Evolutionary conservation across 1,140 invertebrate genomes (phyloP), one percentile per base, ranked within the genome.

Genomic region (Apis cerana): DNA sequence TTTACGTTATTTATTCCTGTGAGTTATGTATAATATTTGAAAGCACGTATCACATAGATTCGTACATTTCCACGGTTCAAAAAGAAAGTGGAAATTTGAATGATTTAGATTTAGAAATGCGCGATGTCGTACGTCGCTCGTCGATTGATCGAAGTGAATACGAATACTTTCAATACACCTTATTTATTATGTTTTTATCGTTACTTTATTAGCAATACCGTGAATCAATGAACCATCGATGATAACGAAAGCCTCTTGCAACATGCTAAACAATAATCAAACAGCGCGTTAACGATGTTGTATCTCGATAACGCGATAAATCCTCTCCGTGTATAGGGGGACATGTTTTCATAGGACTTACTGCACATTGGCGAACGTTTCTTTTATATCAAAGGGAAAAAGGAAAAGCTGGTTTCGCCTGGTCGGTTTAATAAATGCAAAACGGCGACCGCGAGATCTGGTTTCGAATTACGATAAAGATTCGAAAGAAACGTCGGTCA

Each of bases 401-500:
- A 17, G 12, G 23, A 56, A 58, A 8, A 17, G 21, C 21, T 68
- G 15, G 21, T 48, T 56, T 50, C 23, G 23, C 19, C 19, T 23
- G 56, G 33, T 50, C 54, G 15, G 13, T 23, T 10, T 19, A 19
- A n/a, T 21, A 27, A 52, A 52, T 52, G 50, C 48, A 75, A 52
- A 75, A 64, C 62, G 17, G 13, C n/a, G 27, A 68, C 56, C 48
- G 43, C 21, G 9, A 50, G 77, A 79, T 79, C 56, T 71, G 67
- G 48, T 71, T 62, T 62, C 43, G 15, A 61, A 79, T 71, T 71
- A 52, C 10, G 54, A 79, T 62, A 52, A 71, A 21, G 23, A 19
- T 19, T 12, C 17, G 50, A 21, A n/a, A 17, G 27, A 77, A 68
- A 54, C 27, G 23, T 11, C 7, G n/a, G 12, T 21, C 27, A 11